Evolutionary conservation across 2,888 invertebrate species (phyloP).

Genomic region (Conus canariensis): DNA sequence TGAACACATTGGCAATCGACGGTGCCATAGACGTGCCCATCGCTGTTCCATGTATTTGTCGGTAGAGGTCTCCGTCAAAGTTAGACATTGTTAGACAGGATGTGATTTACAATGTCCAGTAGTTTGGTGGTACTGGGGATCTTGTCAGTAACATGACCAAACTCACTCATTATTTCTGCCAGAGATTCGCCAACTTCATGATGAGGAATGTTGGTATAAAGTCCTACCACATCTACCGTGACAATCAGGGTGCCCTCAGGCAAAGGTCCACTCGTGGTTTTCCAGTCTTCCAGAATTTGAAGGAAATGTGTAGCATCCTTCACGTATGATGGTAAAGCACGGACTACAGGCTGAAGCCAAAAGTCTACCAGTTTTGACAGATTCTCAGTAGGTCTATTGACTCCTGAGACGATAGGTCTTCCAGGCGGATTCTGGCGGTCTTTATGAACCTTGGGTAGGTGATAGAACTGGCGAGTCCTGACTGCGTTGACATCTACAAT

Average conservation of each 20-base stretch:
- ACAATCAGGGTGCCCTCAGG: not conserved
- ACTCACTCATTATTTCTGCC: not conserved
- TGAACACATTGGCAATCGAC: not conserved
- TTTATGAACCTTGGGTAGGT: not conserved
- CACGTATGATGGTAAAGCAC: not conserved
- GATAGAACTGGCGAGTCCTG: not conserved
- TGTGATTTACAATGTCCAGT: not conserved
- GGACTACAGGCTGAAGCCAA: not conserved
- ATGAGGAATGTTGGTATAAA: not conserved
- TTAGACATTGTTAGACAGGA: not conserved
- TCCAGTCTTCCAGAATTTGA: not conserved
- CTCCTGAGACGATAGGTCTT: not conserved
- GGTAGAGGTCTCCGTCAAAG: not conserved
- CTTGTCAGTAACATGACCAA: not conserved
- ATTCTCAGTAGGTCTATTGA: not conserved
- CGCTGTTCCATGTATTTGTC: not conserved
- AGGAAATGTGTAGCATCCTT: not conserved
- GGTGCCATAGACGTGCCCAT: conserved; percentile 6
- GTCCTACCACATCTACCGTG: not conserved
- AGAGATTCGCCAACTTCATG: not conserved
- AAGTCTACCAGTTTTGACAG: not conserved
- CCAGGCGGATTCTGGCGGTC: not conserved
- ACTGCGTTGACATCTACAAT: no score
- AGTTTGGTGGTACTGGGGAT: not conserved
- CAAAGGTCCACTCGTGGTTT: not conserved